These are phyloP conservation scores for Scolopax rusticola DNA, from an alignment of 2,797 vertebrate genomes.

Conservation along the genomic window DNA sequence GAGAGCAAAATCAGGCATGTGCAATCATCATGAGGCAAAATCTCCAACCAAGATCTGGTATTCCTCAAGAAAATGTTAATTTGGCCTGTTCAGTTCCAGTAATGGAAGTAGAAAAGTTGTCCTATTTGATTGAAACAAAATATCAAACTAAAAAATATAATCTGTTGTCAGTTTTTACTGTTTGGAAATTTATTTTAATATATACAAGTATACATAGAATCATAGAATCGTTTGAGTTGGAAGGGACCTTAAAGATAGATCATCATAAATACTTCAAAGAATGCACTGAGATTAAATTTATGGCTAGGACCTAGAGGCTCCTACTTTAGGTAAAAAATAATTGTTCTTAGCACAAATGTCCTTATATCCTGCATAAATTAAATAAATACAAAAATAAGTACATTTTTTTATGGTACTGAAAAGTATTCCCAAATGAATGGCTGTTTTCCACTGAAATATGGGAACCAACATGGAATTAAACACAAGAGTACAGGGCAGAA, in stretches of 20 bases:
- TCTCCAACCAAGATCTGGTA: not conserved
- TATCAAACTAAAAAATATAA: not conserved
- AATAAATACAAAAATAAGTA: not conserved
- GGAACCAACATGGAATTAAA: not conserved
- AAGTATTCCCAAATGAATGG: not conserved
- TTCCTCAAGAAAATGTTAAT: not conserved
- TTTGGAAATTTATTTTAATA: not conserved
- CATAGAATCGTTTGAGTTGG: too few relatives aligned
- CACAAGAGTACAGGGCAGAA: not conserved
- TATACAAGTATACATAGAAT: too few relatives aligned
- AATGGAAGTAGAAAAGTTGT: not conserved
- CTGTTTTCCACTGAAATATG: not conserved
- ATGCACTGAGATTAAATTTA: not conserved
- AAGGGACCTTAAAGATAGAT: too few relatives aligned
- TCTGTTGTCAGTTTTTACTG: not conserved
- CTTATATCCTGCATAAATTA: not conserved
- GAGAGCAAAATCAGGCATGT: fast-evolving
- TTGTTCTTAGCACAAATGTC: not conserved
- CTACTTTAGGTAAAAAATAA: not conserved
- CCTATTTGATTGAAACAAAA: not conserved
- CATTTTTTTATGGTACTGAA: not conserved
- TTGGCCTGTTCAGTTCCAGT: not conserved
- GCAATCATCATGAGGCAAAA: not conserved
- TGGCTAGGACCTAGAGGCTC: not conserved
- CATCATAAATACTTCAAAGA: not conserved